Conservation (phyloP, 2,888 invertebrate species). For the Isoperla grammatica region DNA sequence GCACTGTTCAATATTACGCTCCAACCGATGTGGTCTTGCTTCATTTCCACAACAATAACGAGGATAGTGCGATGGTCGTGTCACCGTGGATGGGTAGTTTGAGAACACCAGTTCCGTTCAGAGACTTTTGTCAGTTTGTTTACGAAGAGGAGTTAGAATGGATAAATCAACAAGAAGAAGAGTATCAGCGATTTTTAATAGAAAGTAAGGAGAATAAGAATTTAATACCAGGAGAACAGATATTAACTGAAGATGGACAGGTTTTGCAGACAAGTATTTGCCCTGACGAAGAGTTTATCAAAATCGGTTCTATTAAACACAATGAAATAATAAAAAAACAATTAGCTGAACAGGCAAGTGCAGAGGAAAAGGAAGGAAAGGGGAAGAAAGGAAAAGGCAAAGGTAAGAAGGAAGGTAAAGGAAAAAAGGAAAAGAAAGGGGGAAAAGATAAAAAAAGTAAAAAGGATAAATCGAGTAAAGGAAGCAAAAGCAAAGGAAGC, state of each 20-base stretch:
- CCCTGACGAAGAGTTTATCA: no score
- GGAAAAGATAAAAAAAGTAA: constrained; percentile 1
- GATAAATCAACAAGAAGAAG: not conserved
- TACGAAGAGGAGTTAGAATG: not conserved
- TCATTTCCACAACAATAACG: constrained; percentile 33
- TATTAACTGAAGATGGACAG: no score
- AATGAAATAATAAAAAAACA: not conserved
- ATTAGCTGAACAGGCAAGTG: constrained; percentile 19
- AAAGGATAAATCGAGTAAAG: not conserved
- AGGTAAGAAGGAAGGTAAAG: constrained; percentile 24
- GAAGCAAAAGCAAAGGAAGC: constrained; percentile 16
- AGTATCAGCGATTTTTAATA: constrained; percentile 12
- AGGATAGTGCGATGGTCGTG: constrained; percentile 19
- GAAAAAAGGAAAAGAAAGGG: not conserved
- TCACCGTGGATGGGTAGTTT: constrained; percentile 25
- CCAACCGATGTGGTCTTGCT: constrained; percentile 39
- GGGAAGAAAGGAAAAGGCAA: not conserved
- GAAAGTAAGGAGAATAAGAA: constrained; percentile 7
- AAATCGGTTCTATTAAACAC: not conserved
- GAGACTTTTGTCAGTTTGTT: constrained; percentile 12
- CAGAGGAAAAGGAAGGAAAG: not conserved
- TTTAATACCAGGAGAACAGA: not conserved
- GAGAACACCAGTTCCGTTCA: not conserved
- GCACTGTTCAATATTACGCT: constrained; percentile 33
- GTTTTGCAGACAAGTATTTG: no score